These are phyloP conservation scores for Brachionichthys hirsutus DNA, from an alignment of 2,113 vertebrate genomes.

Conservation along the genomic window DNA sequence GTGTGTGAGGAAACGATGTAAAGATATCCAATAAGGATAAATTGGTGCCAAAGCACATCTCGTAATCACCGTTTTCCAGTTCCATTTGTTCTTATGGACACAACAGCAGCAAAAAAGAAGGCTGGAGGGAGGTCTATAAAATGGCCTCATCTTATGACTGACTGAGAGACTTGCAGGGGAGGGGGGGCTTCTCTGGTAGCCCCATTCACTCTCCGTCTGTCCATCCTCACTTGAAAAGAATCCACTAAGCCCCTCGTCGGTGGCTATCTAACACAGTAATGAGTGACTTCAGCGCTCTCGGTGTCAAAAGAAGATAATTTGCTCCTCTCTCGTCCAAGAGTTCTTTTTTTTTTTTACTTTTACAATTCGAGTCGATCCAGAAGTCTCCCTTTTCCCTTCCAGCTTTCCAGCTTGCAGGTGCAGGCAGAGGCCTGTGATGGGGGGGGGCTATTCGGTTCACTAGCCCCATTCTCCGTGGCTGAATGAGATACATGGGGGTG, in stretches of 20 bases:
- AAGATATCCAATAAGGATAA: background rate
- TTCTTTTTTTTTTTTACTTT: background rate
- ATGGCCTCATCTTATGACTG: constrained; percentile 67
- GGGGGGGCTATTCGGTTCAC: constrained; percentile 70
- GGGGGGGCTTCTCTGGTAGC: constrained; percentile 44
- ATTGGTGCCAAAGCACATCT: background rate
- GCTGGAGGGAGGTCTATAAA: constrained; percentile 59
- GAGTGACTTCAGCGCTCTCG: background rate
- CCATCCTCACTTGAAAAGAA: constrained; percentile 21
- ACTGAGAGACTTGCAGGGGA: constrained; percentile 69
- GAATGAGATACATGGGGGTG: constrained; percentile 72
- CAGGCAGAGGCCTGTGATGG: constrained; percentile 63
- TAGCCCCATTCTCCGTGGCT: constrained; percentile 70
- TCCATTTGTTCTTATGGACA: constrained; percentile 48
- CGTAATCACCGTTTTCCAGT: constrained; percentile 41
- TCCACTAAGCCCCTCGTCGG: constrained; percentile 1
- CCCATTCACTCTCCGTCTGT: constrained; percentile 31
- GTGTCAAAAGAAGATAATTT: background rate
- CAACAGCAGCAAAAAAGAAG: constrained; percentile 41
- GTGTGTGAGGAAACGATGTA: constrained; percentile 7
- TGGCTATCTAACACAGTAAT: constrained; percentile 12
- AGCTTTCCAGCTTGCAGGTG: constrained; percentile 62
- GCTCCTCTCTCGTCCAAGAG: background rate
- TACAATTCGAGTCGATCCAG: no score
- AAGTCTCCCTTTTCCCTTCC: constrained; percentile 22